A percentile compares a stretch with the other conserved stretches of the same genome.
Conservation (phyloP, 2,888 invertebrate species). For the Eupithecia subfuscata region DNA sequence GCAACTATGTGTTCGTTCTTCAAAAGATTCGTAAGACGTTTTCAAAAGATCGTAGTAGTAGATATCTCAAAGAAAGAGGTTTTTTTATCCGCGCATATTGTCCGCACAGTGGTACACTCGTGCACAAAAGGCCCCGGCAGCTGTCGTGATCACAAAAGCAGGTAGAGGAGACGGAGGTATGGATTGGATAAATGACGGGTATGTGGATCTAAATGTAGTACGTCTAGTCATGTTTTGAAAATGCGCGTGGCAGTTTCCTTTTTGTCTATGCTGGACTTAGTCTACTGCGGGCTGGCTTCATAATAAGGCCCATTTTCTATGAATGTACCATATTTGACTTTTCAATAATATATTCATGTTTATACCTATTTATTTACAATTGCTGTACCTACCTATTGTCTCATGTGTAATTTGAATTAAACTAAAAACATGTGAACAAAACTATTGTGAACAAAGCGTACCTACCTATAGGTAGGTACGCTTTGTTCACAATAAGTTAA, state of each 20-base stretch:
- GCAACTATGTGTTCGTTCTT: slow-evolving; percentile 5
- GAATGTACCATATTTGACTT: too few relatives aligned
- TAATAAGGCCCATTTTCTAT: too few relatives aligned
- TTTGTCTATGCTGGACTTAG: too few relatives aligned
- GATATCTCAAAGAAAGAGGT: slow-evolving; percentile 28
- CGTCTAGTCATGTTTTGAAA: not conserved
- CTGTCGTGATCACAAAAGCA: slow-evolving; percentile 55
- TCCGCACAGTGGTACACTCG: slow-evolving; percentile 10
- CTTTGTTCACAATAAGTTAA: too few relatives aligned
- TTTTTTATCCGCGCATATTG: slow-evolving; percentile 46
- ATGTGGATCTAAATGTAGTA: slow-evolving; percentile 33
- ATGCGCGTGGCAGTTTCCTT: not conserved
- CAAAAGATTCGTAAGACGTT: slow-evolving; percentile 17
- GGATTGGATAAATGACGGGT: slow-evolving; percentile 25
- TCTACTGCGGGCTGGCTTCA: too few relatives aligned
- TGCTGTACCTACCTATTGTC: too few relatives aligned
- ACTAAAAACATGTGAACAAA: too few relatives aligned
- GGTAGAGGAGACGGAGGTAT: slow-evolving; percentile 41
- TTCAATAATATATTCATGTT: too few relatives aligned
- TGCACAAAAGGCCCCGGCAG: slow-evolving; percentile 44
- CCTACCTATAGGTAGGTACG: too few relatives aligned
- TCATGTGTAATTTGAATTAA: too few relatives aligned
- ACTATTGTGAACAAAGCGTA: too few relatives aligned
- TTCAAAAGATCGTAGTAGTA: slow-evolving; percentile 11
- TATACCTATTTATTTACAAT: too few relatives aligned